Evolutionary conservation across 2,888 invertebrate species (phyloP), one percentile per base, ranked within the genome.

Genomic region (Linnaemya tessellans): DNA sequence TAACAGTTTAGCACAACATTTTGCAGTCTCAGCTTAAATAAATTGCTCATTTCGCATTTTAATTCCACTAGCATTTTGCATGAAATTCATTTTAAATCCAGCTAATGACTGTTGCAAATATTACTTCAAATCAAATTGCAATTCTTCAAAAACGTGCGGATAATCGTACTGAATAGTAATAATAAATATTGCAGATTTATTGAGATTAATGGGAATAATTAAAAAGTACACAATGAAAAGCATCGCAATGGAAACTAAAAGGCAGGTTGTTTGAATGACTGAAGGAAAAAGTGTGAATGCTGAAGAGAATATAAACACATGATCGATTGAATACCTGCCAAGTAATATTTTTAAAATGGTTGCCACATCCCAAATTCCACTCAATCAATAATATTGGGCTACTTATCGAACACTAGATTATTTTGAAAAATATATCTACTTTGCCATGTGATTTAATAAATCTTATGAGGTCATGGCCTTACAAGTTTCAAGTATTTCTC

Each of bases 191-290:
- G 38, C 43, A 46, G 54, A 64, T 80, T 56, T 56, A 3, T 46
- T 35, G 65, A 65, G 80, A 73, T 80, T 65, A 73, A 80, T 80
- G 71, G 65, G 25, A 65, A 58, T 65, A 73, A 80, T 80, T 65
- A 65, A 65, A 73, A 58, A 38, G 13, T 58, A 30, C 68, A 70
- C 58, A 58, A n/a, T 8, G 20, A 18, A 25, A 25, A 9, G 35
- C 15, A 11, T n/a, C 60, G 41, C 13, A 58, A 43, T 30, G 38
- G 11, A 38, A 15, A 49, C 15, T 41, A 20, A 35, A 58, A 41
- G 20, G 13, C 2, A n/a, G n/a, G 9, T n/a, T 11, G 1, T n/a
- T 58, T 30, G n/a, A 10, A 18, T 35, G 7, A 10, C 2, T 58
- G n/a, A 5, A 30, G 9, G n/a, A 25, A 18, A n/a, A 35, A 18